Conservation (phyloP, 2,888 invertebrate genomes). For the Caenorhabditis panamensis region DNA sequence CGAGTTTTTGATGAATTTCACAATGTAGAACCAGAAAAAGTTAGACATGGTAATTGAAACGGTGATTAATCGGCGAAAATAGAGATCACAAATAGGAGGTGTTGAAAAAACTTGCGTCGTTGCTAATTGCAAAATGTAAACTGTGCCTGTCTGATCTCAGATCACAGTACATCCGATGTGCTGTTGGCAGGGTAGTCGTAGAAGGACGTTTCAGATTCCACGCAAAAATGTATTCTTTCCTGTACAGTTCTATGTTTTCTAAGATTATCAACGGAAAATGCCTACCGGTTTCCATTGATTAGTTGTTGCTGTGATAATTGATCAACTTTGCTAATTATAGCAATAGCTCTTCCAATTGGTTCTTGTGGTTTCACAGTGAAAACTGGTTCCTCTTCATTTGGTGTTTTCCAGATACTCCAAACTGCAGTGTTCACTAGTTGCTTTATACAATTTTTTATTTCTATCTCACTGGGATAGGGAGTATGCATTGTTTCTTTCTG, state of each 20-base stretch:
- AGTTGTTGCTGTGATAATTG: conserved; percentile 15
- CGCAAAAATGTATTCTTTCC: conserved; percentile 70
- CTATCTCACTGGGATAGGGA: conserved; percentile 17
- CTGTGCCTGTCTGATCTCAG: conserved; percentile 57
- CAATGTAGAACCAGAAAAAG: too few species aligned
- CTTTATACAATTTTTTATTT: conserved; percentile 9
- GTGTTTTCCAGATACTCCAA: conserved; percentile 11
- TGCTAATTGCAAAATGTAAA: conserved; percentile 27
- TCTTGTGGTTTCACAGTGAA: conserved; percentile 46
- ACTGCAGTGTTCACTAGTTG: conserved; percentile 27
- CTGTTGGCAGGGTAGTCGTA: conserved; percentile 62
- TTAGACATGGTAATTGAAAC: too few species aligned
- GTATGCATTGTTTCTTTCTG: conserved; percentile 41
- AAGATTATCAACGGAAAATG: neutral
- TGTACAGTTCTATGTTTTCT: conserved; percentile 7
- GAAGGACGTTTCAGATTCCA: conserved; percentile 72
- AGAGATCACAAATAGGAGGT: conserved; percentile 32
- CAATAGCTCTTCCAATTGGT: conserved; percentile 49
- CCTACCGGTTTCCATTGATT: conserved; percentile 23
- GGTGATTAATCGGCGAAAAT: too few species aligned
- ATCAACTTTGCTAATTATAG: conserved; percentile 34
- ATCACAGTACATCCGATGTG: conserved; percentile 74
- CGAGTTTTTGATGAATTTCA: too few species aligned
- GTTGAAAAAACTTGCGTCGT: conserved; percentile 50
- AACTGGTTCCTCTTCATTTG: neutral